A percentile compares a stretch with the other conserved stretches of the same genome.
phyloP scores from a whole-genome alignment of 2,797 vertebrate genomes.

The Pipistrellus pygmaeus region DNA sequence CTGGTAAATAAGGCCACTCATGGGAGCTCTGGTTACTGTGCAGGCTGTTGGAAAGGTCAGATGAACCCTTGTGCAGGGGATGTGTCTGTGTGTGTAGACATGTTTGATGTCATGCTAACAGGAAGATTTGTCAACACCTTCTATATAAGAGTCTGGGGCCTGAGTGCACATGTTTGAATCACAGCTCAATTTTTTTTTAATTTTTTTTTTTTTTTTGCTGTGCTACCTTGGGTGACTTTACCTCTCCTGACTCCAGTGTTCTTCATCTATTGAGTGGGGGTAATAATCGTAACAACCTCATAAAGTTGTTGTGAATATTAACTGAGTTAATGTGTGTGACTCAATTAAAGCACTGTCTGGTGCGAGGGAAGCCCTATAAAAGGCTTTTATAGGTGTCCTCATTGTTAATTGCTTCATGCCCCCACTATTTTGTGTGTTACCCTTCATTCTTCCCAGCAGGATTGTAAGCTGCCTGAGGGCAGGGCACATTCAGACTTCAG shows the following conservation, averaged over 20 bases:
- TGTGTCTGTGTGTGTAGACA: background rate
- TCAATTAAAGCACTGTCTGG: constrained; percentile 48
- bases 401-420: background rate
- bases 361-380: constrained; percentile 29
- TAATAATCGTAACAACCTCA: constrained; percentile 31
- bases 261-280: background rate
- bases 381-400: constrained; percentile 22
- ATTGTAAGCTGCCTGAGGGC: background rate
- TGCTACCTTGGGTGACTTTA: background rate
- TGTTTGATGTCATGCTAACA: background rate
- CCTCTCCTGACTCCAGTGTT: constrained; percentile 19
- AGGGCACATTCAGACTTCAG: background rate
- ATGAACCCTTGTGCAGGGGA: background rate
- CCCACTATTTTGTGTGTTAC: background rate
- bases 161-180: background rate
- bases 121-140: background rate
- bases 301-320: constrained; percentile 23
- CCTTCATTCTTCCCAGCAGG: constrained; percentile 6
- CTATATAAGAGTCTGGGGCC: background rate
- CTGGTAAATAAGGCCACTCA: background rate
- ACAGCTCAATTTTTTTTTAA: background rate
- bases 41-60: background rate
- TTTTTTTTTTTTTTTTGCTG: background rate
- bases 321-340: constrained; percentile 45
- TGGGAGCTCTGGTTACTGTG: background rate